Evolutionary conservation across 2,888 invertebrate genomes (phyloP).

Genomic region (Sericinus montela): DNA sequence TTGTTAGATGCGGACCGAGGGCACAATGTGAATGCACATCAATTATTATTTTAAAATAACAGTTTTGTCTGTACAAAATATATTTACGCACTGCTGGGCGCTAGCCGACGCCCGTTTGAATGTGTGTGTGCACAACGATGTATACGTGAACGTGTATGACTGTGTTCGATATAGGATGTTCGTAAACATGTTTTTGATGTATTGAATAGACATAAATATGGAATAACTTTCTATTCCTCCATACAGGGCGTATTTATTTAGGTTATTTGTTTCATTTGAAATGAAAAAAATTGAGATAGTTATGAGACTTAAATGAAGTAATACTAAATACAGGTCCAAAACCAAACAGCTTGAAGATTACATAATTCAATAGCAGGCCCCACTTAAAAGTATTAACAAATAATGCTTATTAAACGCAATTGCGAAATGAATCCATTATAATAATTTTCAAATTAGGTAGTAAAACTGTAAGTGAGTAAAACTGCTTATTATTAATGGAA

Average conservation of each 20-base stretch:
- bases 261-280: too few relatives aligned
- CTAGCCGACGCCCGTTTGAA: conserved; percentile 25
- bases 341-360: too few relatives aligned
- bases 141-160: conserved; percentile 29
- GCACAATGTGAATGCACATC: conserved; percentile 57
- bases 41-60: conserved; percentile 78
- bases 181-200: conserved; percentile 49
- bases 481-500: too few relatives aligned
- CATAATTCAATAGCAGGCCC: too few relatives aligned
- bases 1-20: conserved; percentile 42
- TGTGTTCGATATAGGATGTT: conserved; percentile 54
- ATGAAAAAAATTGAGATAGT: too few relatives aligned
- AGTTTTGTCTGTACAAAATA: conserved; percentile 77
- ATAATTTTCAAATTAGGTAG: too few relatives aligned
- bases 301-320: too few relatives aligned
- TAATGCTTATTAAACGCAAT: too few relatives aligned
- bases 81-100: conserved; percentile 65
- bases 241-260: conserved; percentile 32
- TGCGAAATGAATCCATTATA: too few relatives aligned
- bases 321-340: too few relatives aligned
- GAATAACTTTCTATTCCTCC: conserved; percentile 47
- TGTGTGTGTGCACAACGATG: conserved; percentile 24
- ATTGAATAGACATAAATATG: conserved; percentile 45
- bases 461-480: too few relatives aligned
- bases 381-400: too few relatives aligned